These are phyloP conservation scores for Danionella cerebrum DNA, from an alignment of 2,113 vertebrate genomes.

Conservation along the genomic window DNA sequence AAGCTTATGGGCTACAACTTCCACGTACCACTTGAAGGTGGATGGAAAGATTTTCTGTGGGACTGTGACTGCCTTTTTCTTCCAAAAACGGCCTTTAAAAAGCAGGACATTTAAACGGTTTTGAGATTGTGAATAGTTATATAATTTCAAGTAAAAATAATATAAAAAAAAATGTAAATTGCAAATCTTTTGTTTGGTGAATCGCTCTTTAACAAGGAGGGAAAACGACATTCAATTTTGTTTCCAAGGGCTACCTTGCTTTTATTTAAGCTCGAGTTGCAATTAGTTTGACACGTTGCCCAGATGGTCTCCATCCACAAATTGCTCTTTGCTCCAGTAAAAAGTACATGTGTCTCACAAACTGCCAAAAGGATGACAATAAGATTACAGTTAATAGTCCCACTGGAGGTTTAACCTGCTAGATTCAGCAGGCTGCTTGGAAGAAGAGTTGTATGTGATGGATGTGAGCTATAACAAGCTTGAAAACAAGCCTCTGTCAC, in stretches of 20 bases:
- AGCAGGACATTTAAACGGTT: no score
- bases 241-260: neutral
- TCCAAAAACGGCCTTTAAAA: no score
- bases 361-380: neutral
- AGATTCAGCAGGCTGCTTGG: neutral
- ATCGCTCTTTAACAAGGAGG: no score
- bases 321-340: neutral
- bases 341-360: neutral
- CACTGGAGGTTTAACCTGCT: neutral
- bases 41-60: no score
- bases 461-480: neutral
- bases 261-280: neutral
- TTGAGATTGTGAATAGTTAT: no score
- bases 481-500: neutral
- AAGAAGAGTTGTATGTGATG: neutral
- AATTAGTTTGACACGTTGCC: neutral
- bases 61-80: no score
- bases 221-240: no score
- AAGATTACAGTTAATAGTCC: constrained; percentile 3
- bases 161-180: no score
- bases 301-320: neutral
- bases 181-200: no score
- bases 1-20: no score
- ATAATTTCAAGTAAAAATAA: no score
- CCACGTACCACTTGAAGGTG: no score